Evolutionary conservation across 2,113 vertebrate species (phyloP).

Genomic region (Crotalus viridis): DNA sequence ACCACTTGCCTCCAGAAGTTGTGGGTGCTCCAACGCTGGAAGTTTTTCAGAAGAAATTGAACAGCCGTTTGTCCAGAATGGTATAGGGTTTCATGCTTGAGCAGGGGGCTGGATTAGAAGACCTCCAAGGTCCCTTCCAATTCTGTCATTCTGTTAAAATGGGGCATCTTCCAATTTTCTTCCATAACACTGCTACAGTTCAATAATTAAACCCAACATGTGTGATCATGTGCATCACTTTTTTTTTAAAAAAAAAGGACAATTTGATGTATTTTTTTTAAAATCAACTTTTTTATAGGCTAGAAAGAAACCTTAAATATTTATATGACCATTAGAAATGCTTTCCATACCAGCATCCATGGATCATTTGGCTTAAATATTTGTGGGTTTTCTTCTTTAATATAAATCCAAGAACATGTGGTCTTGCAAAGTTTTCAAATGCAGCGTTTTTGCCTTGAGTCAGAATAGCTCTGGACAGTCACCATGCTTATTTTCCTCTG

Average conservation of each 20-base stretch:
- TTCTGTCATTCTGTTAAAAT: neutral
- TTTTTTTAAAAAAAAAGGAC: neutral
- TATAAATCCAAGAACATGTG: conserved; percentile 77
- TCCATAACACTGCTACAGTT: neutral
- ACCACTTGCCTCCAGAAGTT: neutral
- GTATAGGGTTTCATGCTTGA: neutral
- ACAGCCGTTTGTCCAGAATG: neutral
- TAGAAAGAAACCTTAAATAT: conserved; percentile 64
- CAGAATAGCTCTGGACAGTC: conserved; percentile 57
- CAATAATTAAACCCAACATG: conserved; percentile 8
- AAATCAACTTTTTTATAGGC: conserved; percentile 59
- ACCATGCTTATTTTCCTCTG: conserved; percentile 60
- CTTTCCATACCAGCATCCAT: conserved; percentile 58
- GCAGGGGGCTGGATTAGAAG: neutral
- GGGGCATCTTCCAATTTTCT: neutral
- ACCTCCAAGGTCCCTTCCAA: neutral
- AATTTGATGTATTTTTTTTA: conserved; percentile 43
- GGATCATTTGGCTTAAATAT: conserved; percentile 68
- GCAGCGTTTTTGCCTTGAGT: conserved; percentile 72
- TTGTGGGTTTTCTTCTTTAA: conserved; percentile 69
- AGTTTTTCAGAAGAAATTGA: neutral
- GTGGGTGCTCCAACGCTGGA: neutral
- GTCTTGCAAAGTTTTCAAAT: conserved; percentile 75
- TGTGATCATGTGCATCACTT: conserved; percentile 8
- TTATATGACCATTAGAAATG: conserved; percentile 66